Percentiles rank a stretch among this genome's conserved stretches.
Conservation (phyloP, 2,113 vertebrate genomes). For the Gallinago jamesoni region DNA sequence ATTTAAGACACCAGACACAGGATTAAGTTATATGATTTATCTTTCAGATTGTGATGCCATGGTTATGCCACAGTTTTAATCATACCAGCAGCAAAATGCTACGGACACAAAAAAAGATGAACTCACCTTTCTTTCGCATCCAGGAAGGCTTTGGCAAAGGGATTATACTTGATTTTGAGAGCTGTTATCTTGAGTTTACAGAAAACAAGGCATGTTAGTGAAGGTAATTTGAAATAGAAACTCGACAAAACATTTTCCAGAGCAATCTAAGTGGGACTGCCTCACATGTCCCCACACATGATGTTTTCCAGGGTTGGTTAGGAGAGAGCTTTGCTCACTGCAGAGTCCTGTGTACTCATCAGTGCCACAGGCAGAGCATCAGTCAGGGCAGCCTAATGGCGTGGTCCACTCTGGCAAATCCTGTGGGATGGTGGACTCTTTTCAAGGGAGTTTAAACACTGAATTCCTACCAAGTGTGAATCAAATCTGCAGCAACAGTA, state of each 20-base stretch:
- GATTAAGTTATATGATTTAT: neutral
- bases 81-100: neutral
- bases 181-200: conserved; percentile 88
- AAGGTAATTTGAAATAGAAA: neutral
- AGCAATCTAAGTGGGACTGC: neutral
- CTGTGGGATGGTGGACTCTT: neutral
- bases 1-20: neutral
- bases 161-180: conserved; percentile 99
- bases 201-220: conserved; percentile 61
- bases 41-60: neutral
- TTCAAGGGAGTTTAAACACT: neutral
- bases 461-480: neutral
- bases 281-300: neutral
- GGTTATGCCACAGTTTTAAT: neutral
- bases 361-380: neutral
- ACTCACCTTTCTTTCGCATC: conserved; percentile 94
- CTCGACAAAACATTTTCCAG: neutral
- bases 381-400: neutral
- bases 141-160: conserved; percentile 97
- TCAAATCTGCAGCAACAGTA: neutral
- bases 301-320: neutral
- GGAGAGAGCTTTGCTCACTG: neutral
- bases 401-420: neutral
- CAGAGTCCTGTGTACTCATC: neutral
- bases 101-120: neutral